A percentile compares a stretch with the other conserved stretches of the same genome.
phyloP scores from a whole-genome alignment of 2,113 vertebrate genomes.

The Cyphomyrus discorhynchus region DNA sequence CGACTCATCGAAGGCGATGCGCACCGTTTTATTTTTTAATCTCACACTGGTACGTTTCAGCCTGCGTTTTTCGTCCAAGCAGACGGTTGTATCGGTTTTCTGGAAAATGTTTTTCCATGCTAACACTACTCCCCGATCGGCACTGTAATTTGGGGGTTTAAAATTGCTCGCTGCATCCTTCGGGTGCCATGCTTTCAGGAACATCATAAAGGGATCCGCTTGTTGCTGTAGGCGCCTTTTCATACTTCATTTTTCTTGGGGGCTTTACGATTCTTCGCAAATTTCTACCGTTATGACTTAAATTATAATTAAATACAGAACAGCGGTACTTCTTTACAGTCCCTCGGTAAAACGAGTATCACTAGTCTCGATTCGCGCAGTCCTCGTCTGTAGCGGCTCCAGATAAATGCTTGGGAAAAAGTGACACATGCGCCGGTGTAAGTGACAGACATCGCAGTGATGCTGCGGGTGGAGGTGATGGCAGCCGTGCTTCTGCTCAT shows the following conservation, averaged over 20 bases:
- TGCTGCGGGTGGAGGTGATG: constrained; percentile 89
- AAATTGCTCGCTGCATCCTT: neutral
- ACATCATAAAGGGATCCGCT: neutral
- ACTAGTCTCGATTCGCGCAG: neutral
- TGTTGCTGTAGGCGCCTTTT: neutral
- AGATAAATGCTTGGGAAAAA: neutral
- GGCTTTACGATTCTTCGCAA: neutral
- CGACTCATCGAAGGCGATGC: neutral
- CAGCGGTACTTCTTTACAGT: neutral
- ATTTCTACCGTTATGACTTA: neutral
- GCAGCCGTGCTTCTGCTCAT: constrained; percentile 69
- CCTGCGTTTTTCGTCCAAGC: neutral
- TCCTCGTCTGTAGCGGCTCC: neutral
- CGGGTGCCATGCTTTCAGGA: neutral
- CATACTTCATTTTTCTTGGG: neutral
- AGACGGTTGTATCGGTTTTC: neutral
- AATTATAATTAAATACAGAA: neutral
- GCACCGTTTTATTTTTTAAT: neutral
- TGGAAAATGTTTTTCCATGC: neutral
- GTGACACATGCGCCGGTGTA: constrained; percentile 11
- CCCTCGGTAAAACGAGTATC: neutral
- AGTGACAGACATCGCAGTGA: constrained; percentile 39
- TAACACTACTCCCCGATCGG: neutral
- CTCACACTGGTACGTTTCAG: neutral
- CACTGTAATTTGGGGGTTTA: neutral